Base-by-base conservation (phyloP, 2,888 invertebrate species). In the Liposcelis brunnea region DNA sequence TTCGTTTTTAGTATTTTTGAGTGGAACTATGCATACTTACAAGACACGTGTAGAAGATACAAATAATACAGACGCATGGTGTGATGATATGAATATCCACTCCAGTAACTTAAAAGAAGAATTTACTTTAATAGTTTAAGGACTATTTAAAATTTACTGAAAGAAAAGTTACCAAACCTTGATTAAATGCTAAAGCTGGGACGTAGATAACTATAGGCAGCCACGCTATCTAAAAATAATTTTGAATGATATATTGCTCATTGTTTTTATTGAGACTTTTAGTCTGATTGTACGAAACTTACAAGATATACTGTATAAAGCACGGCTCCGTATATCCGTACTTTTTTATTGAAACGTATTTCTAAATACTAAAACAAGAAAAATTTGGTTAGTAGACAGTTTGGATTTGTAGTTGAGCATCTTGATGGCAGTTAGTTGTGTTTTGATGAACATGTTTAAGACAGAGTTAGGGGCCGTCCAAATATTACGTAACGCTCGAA, bases 171-270 rank as follows among this genome's bases (percentile, higher is more conserved):
- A n/a, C n/a, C 40, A 7, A 66, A 80, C 81, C 81, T 74, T 81
- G 81, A 67, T 81, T 82, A 57, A 82, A 81, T 31, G 82, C 80
- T 54, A 82, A 60, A 0, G 82, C 81, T 21, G 81, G 82, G 2
- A 81, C 80, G 57, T 80, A 82, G 52, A 82, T 74, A 1, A 82
- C 82, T 48, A 83, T 77, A 15, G 82, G 82, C 47, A 84, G 62
- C 75, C 82, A 84, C 15, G 75, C 75, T 59, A 81, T 67, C 81
- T 82, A 63, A 50, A 71, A 60, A 48, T 26, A 26, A 26, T 8
- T 8, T n/a, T n/a, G n/a, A n/a, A 26, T 26, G 8, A 26, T 26
- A 4, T 26, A 8, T 26, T 6, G 26, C 8, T 26, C 8, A 26
- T 6, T 6, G 8, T 8, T 26, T 26, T 6, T 26, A 6, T 26